Conservation (phyloP, 2,797 vertebrate genomes). For the Micrastur ruficollis region DNA sequence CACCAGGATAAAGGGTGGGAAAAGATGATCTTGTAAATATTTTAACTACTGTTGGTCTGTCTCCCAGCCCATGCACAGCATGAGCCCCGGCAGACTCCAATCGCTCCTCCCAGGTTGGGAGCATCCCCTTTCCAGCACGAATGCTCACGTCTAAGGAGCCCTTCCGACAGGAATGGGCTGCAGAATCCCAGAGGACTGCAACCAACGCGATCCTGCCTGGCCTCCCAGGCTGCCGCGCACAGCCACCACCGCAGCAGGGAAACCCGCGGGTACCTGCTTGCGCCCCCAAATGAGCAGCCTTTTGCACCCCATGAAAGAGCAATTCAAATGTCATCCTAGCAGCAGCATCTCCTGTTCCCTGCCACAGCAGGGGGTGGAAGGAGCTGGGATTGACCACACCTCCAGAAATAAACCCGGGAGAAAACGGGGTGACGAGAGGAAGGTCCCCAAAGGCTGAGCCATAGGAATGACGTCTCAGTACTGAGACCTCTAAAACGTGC, state of each 20-base stretch:
- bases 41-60: not conserved
- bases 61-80: not conserved
- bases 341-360: not conserved
- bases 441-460: not conserved
- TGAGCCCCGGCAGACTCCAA: not conserved
- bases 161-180: not conserved
- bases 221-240: not conserved
- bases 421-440: not conserved
- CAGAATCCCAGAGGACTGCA: not conserved
- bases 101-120: not conserved
- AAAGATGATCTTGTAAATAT: not conserved
- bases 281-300: not conserved
- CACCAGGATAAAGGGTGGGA: not conserved
- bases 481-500: not conserved
- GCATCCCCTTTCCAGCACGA: not conserved
- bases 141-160: not conserved
- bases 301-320: not conserved
- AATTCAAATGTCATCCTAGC: not conserved
- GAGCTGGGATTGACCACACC: not conserved
- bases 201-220: not conserved
- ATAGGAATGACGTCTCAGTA: not conserved
- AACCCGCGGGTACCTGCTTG: fast-evolving
- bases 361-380: not conserved
- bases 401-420: not conserved
- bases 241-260: not conserved